These are phyloP conservation scores for Leptocoma aspasia DNA, from an alignment of 2,113 vertebrate genomes.

Conservation along the genomic window DNA sequence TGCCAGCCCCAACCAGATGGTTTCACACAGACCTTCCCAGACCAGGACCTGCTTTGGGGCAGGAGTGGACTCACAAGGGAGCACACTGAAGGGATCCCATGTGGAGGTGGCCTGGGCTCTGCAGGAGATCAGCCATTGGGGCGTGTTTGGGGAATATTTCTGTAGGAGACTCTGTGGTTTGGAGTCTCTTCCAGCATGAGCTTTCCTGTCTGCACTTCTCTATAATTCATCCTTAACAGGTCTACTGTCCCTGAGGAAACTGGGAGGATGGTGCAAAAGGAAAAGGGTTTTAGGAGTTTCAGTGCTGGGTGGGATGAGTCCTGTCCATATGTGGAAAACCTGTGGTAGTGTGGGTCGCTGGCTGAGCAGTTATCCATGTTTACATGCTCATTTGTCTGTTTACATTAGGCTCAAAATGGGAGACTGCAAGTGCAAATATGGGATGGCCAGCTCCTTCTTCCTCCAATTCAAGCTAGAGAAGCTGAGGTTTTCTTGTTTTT, in stretches of 20 bases:
- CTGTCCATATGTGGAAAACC: not conserved
- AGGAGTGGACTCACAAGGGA: not conserved
- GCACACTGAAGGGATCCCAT: rapidly evolving
- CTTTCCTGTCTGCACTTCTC: not conserved
- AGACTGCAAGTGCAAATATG: not conserved
- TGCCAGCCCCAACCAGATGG: not conserved
- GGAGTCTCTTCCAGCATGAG: not conserved
- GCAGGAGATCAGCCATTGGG: rapidly evolving
- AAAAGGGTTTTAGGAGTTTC: not conserved
- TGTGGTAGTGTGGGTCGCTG: not conserved
- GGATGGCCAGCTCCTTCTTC: not conserved
- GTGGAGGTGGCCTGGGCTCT: not conserved
- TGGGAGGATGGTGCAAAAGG: not conserved
- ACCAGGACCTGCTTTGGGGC: not conserved
- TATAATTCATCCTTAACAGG: not conserved
- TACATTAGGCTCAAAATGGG: not conserved
- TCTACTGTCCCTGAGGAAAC: not conserved
- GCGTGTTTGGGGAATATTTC: not conserved
- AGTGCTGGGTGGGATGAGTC: not conserved
- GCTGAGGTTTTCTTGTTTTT: not conserved
- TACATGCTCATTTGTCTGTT: not conserved
- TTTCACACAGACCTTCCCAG: not conserved
- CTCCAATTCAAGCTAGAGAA: not conserved
- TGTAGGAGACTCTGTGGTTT: not conserved
- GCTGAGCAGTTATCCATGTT: not conserved